Base-by-base conservation (phyloP, 1,140 invertebrate species). In the Mamestra configurata region DNA sequence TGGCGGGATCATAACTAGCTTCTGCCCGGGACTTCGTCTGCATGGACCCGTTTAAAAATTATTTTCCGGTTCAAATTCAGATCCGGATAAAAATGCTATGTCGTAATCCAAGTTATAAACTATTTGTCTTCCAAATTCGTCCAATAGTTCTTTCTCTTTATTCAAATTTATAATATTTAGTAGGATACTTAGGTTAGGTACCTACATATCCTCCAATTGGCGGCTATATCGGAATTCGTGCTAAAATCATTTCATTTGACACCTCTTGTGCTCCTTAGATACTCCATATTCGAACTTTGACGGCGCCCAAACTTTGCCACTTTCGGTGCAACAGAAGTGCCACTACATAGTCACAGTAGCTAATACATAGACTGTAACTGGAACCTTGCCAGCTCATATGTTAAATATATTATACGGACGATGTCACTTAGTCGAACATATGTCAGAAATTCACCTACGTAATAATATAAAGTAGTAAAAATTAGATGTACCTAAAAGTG, bases 291-390 rank as follows among this genome's bases (percentile, higher is more conserved):
- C 35, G 27, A 61, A 61, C 27, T 61, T 35, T 61, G 57, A 24
- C 57, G 7, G 27, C 35, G 57, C 15, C 57, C 8, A 59, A 61
- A 61, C 27, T 61, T 61, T 15, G 57, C 31, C 18, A 53, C 51
- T 61, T 61, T 35, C 57, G 3, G 31, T 35, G 18, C 31, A 61
- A 31, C 31, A 61, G 27, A 35, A 61, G 18, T 22, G 18, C 27
- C 27, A 4, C 1, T 1, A 40, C 10, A 40, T 1, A 10, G 6
- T 11, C 37, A 11, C 10, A 31, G 55, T 57, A 24, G 24, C 57
- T 61, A 61, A 35, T 61, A 61, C n/a, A 61, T 59, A 35, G 13
- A 31, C 22, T 27, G 11, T n/a, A 61, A 18, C 57, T 61, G 57
- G 57, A 61, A 61, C 15, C 27, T n/a, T 35, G 57, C 57, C 57